Base-by-base conservation (phyloP, 2,888 invertebrate genomes). In the Nomada ruficornis region DNA sequence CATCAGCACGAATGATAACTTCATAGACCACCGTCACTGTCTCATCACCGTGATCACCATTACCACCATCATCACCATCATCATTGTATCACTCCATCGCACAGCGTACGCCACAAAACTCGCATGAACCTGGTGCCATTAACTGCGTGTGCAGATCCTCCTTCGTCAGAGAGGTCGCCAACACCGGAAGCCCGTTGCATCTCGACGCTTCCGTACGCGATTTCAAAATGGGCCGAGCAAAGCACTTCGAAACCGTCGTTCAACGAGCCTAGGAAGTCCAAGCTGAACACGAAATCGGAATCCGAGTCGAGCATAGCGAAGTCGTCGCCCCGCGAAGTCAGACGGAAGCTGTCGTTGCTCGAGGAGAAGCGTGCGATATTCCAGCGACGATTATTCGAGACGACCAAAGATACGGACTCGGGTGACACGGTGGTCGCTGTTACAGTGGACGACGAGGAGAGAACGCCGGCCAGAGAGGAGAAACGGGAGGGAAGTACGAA, bases 151-250 rank as follows among this genome's bases (percentile, higher is more conserved):
- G 74, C 77, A 88, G 88, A 87, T 76, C n/a, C 50, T 11, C 50
- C 20, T 29, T 20, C 23, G 4, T 59, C 57, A 0, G 72, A 85
- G 71, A 74, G 63, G 55, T 29, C 42, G 10, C 15, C 71, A 9
- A 52, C 29, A 11, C 11, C 63, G 65, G 78, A 74, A 42, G 63
- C 55, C 0, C 80, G 57, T n/a, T 87, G 89, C 71, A 84, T 95
- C 44, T 95, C 95, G 42, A 95, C 95, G 76, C 94, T 94, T 2
- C 95, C 95, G 0, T 95, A 95, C 90, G 94, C 95, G 0, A 94
- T 95, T 86, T 94, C 95, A 63, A 95, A 95, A 62, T 95, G 95
- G 95, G 82, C 89, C 50, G 91, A 91, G 10, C 75, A 70, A 62
- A 85, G 55, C n/a, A 50, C 26, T 2, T 54, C 50, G 7, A 80